phyloP scores from a whole-genome alignment of 2,113 vertebrate genomes.

The Pristiophorus japonicus region DNA sequence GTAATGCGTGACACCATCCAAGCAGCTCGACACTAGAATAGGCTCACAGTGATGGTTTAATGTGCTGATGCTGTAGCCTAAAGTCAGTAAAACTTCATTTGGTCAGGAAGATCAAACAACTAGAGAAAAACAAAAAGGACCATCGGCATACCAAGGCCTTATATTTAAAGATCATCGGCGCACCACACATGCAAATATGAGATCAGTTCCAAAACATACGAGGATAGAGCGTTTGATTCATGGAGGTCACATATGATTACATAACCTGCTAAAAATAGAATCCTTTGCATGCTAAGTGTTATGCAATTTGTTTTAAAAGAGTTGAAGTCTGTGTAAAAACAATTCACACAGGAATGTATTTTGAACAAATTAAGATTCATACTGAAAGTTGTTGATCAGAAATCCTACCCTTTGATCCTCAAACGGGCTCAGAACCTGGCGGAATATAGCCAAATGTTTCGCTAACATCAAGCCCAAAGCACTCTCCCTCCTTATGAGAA shows the following conservation, averaged over 20 bases:
- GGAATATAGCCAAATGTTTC: not conserved
- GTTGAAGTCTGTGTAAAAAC: no score
- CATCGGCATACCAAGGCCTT: no score
- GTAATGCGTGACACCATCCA: not conserved
- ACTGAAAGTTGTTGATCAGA: not conserved
- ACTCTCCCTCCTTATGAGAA: not conserved
- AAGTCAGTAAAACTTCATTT: not conserved
- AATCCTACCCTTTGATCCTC: not conserved
- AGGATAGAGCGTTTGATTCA: no score
- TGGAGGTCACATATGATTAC: no score
- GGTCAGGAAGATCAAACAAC: not conserved
- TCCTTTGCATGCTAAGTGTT: no score
- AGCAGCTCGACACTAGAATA: not conserved
- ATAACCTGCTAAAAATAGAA: no score
- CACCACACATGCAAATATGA: no score
- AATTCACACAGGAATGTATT: not conserved
- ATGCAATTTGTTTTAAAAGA: no score
- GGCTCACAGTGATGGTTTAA: not conserved
- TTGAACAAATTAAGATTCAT: not conserved
- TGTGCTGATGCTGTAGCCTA: not conserved
- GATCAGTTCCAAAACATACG: no score
- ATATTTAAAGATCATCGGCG: no score
- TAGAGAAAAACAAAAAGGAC: no score
- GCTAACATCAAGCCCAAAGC: no score
- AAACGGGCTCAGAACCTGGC: not conserved